phyloP scores from a whole-genome alignment of 2,888 invertebrate genomes.

The Polydrusus cervinus region DNA sequence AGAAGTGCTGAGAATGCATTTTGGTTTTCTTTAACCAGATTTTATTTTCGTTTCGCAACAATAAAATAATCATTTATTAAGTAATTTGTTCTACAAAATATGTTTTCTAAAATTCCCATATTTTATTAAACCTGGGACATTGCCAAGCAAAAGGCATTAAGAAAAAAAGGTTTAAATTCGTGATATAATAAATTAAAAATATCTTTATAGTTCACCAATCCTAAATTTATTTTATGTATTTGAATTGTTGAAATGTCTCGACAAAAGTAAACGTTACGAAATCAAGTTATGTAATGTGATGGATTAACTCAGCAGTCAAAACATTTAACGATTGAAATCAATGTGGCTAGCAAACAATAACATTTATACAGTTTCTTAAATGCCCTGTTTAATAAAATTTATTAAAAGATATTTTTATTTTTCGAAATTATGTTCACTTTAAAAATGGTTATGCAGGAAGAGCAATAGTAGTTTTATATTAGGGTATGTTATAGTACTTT shows the following conservation, averaged over 20 bases:
- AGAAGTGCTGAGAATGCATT: not conserved
- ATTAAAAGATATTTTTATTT: no score
- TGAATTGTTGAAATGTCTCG: conserved; percentile 3
- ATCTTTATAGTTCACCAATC: conserved; percentile 12
- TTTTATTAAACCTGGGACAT: not conserved
- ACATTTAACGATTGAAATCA: conserved; percentile 6
- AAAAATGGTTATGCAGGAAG: no score
- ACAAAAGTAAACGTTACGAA: conserved; percentile 8
- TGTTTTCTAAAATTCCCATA: not conserved
- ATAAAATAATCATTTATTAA: conserved; percentile 2
- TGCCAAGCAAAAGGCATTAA: not conserved
- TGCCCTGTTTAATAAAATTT: no score
- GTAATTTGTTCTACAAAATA: not conserved
- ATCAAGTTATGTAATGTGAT: not conserved
- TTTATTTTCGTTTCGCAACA: not conserved
- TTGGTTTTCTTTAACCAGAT: not conserved
- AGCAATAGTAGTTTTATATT: no score
- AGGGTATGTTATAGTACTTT: no score
- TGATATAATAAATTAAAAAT: conserved; percentile 11
- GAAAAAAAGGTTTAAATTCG: conserved; percentile 2
- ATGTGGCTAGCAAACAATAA: not conserved
- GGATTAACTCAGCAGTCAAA: conserved; percentile 12
- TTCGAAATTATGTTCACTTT: no score
- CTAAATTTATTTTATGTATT: conserved; percentile 1
- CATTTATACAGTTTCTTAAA: not conserved